Evolutionary conservation across 92 coral and sea anemone species (phyloP), one percentile per base, ranked within the genome.

Genomic region (Plumapathes pennacea): DNA sequence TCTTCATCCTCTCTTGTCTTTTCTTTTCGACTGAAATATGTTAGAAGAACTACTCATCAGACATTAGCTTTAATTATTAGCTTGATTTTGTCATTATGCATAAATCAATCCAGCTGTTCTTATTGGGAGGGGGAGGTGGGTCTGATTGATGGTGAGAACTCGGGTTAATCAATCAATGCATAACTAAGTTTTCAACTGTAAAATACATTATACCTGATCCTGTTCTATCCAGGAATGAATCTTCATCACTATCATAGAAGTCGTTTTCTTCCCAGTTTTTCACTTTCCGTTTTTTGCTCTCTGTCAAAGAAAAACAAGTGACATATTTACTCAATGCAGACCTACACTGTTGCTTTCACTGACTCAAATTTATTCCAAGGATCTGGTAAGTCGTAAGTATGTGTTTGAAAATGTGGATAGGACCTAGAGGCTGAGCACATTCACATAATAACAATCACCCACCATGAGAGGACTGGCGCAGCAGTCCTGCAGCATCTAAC

Each of bases 201-300:
- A n/a, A n/a, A n/a, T n/a, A n/a, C n/a, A n/a, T n/a, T n/a, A n/a
- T 60, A 92, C 98, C 89, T 71, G 89, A 78, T 67, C 98, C 98
- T 33, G 98, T 92, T 45, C 98, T 80, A 65, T 92, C 96, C 59
- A 92, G 71, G 63, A 92, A 92, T 9, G 88, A 71, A 71, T 92
- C 98, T 62, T 92, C 98, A 59, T 92, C 98, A 68, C 98, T 92
- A 54, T 92, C 98, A 63, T 92, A 92, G 54, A 59, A 92, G 59
- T 92, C 98, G 68, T 92, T 89, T 19, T 84, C 92, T 60, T 84
- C 98, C 96, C 96, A 92, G 53, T 92, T 92, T 42, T 83, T 88
- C 50, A 76, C 74, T 59, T 85, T 83, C 34, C 88, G 90, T 50
- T 88, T 92, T 40, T 84, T 89, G 58, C 98, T 92, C 62, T 92